These are phyloP conservation scores for Pavo muticus DNA, from an alignment of 2,113 vertebrate genomes.

Conservation along the genomic window DNA sequence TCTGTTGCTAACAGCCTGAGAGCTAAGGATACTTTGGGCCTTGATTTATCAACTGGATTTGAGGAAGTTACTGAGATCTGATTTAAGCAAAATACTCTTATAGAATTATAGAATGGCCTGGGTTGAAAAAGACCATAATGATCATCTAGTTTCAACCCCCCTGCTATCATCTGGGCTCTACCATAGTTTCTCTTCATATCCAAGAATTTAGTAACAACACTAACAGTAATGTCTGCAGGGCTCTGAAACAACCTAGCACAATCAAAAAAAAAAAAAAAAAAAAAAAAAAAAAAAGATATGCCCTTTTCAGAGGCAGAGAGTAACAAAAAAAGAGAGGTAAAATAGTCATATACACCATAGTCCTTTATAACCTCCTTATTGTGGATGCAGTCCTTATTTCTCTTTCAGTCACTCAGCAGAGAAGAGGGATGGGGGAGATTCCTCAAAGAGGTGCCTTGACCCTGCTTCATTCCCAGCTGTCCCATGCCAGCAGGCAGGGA, in stretches of 20 bases:
- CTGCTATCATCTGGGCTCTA: background rate
- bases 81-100: background rate
- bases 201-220: background rate
- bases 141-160: too few species aligned
- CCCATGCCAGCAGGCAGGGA: background rate
- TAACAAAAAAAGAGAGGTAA: background rate
- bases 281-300: background rate
- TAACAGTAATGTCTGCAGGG: background rate
- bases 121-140: too few species aligned
- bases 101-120: too few species aligned
- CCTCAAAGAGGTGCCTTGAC: background rate
- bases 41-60: background rate
- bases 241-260: background rate
- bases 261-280: background rate
- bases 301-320: background rate
- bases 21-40: background rate
- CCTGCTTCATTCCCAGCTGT: background rate
- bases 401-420: background rate
- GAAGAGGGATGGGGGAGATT: background rate
- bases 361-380: background rate
- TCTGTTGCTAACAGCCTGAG: background rate
- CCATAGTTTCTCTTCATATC: rapidly evolving
- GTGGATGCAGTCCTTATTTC: background rate
- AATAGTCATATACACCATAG: too few species aligned
- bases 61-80: background rate